Evolutionary conservation across 2,797 vertebrate species (phyloP), one percentile per base, ranked within the genome.

Genomic region (Chaenodraco wilsoni): DNA sequence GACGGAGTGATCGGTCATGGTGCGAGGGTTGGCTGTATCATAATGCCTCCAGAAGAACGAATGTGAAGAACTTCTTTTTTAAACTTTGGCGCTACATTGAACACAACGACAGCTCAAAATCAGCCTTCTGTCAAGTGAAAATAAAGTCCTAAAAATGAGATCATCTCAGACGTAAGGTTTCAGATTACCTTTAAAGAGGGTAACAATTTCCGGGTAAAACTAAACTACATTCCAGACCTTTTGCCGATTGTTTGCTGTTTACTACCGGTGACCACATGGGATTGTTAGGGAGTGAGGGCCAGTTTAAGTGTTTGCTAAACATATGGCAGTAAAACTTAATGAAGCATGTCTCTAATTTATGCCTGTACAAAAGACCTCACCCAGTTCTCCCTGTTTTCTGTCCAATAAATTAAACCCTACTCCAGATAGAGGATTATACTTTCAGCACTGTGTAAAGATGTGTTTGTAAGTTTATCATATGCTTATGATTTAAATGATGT

Each of bases 401-500:
- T 65, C 33, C 41, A 52, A 49, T 23, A 52, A 72, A 82, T 73
- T 19, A 62, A 67, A 62, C 14, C 49, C 9, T n/a, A 52, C 68
- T 40, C 13, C 60, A 27, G n/a, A 68, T 63, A 37, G 16, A 57
- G 5, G 19, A 76, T 65, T 80, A 45, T 74, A 67, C 48, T 62
- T n/a, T 19, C 33, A 73, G 23, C 16, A 31, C 23, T 46, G 46
- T 82, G 15, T 59, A 72, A 83, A 64, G 17, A 61, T 69, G 49
- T 17, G 84, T 85, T 82, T 84, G 12, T 66, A 70, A 61, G 49
- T 76, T 60, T 52, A 68, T 64, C 43, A 69, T 45, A 12, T 82
- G 63, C 60, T 73, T 70, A 9, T 76, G 45, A 87, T 86, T 77
- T 87, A 81, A 37, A 83, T 71, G 46, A 76, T 81, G 69, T 73